Conservation (phyloP, 1,140 invertebrate species). For the Stegodyphus mimosarum region DNA sequence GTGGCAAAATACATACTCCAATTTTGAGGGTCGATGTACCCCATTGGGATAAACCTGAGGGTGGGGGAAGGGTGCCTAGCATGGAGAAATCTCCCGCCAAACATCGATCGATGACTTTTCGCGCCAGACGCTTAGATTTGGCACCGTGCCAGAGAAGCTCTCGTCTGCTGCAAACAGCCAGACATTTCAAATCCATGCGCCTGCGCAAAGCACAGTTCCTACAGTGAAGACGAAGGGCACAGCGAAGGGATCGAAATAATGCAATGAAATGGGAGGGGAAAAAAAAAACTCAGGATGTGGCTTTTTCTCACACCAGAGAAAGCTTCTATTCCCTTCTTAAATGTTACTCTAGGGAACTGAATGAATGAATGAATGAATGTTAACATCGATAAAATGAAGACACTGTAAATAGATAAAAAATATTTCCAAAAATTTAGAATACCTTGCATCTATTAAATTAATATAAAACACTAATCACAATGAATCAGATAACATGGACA, state of each 20-base stretch:
- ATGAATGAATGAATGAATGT: too few species aligned
- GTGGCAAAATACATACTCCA: too few species aligned
- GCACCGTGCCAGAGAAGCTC: constrained; percentile 32
- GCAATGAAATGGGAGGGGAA: not conserved
- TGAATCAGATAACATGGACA: too few species aligned
- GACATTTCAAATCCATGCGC: constrained; percentile 38
- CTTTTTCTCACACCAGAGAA: too few species aligned
- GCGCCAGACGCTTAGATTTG: constrained; percentile 55
- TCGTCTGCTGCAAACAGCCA: constrained; percentile 21
- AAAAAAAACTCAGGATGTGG: not conserved
- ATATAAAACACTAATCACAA: too few species aligned
- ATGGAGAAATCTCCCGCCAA: constrained; percentile 36
- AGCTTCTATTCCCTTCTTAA: too few species aligned
- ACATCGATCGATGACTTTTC: constrained; percentile 59
- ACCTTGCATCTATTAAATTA: too few species aligned
- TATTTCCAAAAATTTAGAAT: too few species aligned
- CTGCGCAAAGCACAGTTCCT: constrained; percentile 11
- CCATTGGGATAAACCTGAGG: not conserved
- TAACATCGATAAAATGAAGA: too few species aligned
- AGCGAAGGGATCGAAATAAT: not conserved
- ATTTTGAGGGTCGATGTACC: constrained; percentile 41
- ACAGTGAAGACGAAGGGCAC: not conserved
- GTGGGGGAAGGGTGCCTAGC: not conserved
- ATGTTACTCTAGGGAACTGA: too few species aligned
- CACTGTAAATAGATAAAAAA: too few species aligned